phyloP scores from a whole-genome alignment of 2,113 vertebrate species.

The Notechis scutatus region DNA sequence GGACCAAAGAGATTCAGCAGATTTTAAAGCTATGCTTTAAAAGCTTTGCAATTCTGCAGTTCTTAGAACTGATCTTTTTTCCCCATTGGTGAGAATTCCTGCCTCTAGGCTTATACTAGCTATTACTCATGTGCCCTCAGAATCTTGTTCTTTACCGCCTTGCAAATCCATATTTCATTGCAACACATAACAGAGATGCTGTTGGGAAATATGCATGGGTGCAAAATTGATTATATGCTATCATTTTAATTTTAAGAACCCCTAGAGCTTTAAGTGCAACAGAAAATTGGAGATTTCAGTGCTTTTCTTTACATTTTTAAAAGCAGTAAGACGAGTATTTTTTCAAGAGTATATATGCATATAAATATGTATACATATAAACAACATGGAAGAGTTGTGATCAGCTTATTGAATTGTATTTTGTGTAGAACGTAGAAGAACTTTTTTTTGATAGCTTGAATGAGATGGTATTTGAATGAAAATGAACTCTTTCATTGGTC shows the following conservation, averaged over 20 bases:
- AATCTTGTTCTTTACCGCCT: neutral
- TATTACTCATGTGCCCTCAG: neutral
- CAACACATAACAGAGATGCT: neutral
- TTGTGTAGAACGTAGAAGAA: neutral
- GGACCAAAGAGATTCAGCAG: neutral
- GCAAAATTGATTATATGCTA: neutral
- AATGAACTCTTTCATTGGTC: neutral
- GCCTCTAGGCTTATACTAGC: neutral
- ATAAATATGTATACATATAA: neutral
- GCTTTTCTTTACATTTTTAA: neutral
- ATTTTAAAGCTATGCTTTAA: neutral
- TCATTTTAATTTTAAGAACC: neutral
- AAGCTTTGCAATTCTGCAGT: neutral
- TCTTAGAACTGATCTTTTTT: neutral
- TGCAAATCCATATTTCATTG: neutral
- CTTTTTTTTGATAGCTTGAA: neutral
- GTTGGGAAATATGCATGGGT: neutral
- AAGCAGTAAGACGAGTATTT: neutral
- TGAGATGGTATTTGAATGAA: neutral
- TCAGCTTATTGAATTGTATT: neutral
- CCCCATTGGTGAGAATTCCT: neutral
- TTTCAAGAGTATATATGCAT: neutral
- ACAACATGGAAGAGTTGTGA: neutral
- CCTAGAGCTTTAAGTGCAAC: neutral
- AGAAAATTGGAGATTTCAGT: neutral